Base-by-base conservation (phyloP, 2,797 vertebrate species). In the Sphenodon punctatus region DNA sequence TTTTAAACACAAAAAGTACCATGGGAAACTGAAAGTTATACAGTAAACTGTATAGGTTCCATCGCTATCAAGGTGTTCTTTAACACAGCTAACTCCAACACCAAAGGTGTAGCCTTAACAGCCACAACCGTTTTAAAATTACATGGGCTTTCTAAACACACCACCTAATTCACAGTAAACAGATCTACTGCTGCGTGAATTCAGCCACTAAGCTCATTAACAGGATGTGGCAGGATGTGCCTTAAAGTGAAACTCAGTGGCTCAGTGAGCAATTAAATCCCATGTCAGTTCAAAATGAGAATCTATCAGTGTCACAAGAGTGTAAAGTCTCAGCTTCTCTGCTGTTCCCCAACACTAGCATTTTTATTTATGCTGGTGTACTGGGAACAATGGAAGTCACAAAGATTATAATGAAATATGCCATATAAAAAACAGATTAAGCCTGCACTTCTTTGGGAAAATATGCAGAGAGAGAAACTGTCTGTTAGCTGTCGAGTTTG, bases 401-500 rank as follows among this genome's bases (percentile, higher is more conserved):
- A 93, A 92, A 88, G 89, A 95, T 94, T 93, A 95, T 94, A 95
- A 95, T 94, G 94, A 96, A 95, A 94, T 94, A 95, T 94, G 93
- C 95, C 92, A 91, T 88, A 95, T 92, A 91, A 89, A 92, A 95
- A 94, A 81, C 93, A 95, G 93, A 96, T 95, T 95, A 96, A 96
- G 92, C 91, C 91, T 92, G 92, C 90, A 93, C 95, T 96, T 95
- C 95, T 96, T 96, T 92, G 92, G 95, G 95, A 96, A 95, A 95
- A 95, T 95, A 95, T 84, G 93, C 92, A 93, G 93, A 94, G 92
- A 95, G 92, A 92, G 91, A 93, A 95, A 94, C 94, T 96, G 95
- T 95, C 95, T 94, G 94, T 94, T 96, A 95, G 93, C 95, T 96
- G 95, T 96, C 93, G 93, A 95, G 96, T 95, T 96, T 95, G 95